Conservation (phyloP, 2,888 invertebrate genomes). For the Papilio gigon region DNA sequence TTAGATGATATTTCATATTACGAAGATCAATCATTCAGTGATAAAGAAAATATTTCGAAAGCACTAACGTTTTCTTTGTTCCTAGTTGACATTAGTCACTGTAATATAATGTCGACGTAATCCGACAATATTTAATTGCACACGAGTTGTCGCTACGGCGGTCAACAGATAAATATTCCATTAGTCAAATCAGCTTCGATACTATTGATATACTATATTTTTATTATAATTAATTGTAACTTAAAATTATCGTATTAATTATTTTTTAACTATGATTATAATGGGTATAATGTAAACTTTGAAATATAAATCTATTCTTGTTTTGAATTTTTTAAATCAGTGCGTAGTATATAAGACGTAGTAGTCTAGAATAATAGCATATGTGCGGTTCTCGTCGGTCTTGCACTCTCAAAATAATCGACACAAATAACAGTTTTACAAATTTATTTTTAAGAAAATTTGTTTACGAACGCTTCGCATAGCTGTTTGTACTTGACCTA, state of each 20-base stretch:
- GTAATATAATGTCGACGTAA: neutral
- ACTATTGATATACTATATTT: neutral
- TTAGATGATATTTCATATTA: neutral
- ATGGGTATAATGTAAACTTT: too few relatives aligned
- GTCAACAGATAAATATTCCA: too few relatives aligned
- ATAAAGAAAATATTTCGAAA: neutral
- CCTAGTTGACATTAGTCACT: neutral
- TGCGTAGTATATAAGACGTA: neutral
- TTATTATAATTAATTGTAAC: neutral
- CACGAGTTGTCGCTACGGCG: neutral
- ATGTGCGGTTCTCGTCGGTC: neutral
- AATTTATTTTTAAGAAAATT: conserved; percentile 11
- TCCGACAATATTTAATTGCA: neutral
- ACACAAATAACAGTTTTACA: neutral
- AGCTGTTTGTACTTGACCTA: conserved; percentile 32
- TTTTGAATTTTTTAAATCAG: too few relatives aligned
- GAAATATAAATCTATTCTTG: too few relatives aligned
- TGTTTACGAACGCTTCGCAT: conserved; percentile 21
- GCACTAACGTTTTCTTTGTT: neutral
- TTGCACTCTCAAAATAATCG: neutral
- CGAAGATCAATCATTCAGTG: neutral
- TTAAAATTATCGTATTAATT: too few relatives aligned
- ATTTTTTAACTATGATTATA: too few relatives aligned
- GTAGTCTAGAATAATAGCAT: neutral
- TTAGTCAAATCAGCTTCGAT: neutral